Evolutionary conservation across 2,113 vertebrate species (phyloP).

Genomic region (Oryzias curvinotus): DNA sequence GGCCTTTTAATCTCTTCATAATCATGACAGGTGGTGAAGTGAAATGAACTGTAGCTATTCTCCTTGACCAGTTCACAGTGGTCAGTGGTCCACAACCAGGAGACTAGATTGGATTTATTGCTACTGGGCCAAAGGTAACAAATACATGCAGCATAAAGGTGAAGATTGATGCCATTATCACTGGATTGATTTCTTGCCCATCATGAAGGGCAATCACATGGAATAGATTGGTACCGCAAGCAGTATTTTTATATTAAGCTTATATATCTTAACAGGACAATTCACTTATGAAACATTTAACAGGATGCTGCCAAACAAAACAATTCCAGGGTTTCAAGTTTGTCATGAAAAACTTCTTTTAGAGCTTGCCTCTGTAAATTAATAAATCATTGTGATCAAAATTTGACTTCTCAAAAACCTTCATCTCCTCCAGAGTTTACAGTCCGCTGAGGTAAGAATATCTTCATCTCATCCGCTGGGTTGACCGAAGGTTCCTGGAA

Average conservation of each 20-base stretch:
- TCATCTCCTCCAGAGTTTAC: constrained; percentile 40
- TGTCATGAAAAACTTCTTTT: constrained; percentile 2
- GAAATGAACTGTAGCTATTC: constrained; percentile 76
- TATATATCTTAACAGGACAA: constrained; percentile 67
- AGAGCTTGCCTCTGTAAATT: constrained; percentile 13
- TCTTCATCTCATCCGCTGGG: constrained; percentile 73
- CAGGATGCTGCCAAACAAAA: constrained; percentile 40
- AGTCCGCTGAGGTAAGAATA: constrained; percentile 55
- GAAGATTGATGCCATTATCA: constrained; percentile 73
- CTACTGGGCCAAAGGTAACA: constrained; percentile 80
- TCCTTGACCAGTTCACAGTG: constrained; percentile 78
- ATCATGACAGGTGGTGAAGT: constrained; percentile 63
- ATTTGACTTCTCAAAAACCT: constrained; percentile 27
- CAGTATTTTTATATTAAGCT: constrained; percentile 68
- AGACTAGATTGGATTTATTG: constrained; percentile 82
- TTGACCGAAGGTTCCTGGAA: constrained; percentile 49
- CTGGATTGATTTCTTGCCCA: constrained; percentile 73
- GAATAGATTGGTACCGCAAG: constrained; percentile 78
- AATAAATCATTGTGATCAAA: constrained; percentile 31
- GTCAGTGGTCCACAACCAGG: constrained; percentile 75
- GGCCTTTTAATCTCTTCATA: constrained; percentile 58
- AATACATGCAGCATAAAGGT: constrained; percentile 75
- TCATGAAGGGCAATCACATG: constrained; percentile 72
- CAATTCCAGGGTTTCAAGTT: constrained; percentile 8
- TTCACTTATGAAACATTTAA: constrained; percentile 56